Conservation (phyloP, 2,888 invertebrate species). For the Agrochola lychnidis region DNA sequence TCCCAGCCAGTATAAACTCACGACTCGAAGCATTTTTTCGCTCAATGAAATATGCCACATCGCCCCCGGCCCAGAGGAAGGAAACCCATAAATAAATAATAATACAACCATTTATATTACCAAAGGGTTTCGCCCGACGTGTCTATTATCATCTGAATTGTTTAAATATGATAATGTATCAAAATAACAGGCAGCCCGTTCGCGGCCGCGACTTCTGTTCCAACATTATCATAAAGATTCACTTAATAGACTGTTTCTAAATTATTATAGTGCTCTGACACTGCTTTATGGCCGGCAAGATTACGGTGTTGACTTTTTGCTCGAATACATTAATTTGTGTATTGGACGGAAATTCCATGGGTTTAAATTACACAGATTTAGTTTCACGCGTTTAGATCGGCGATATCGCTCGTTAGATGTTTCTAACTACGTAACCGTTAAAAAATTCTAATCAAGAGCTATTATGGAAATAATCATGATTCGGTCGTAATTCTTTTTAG, state of each 20-base stretch:
- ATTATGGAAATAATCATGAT: slow-evolving; percentile 78
- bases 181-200: slow-evolving; percentile 89
- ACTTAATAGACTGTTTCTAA: slow-evolving; percentile 90
- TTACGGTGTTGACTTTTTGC: slow-evolving; percentile 82
- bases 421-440: slow-evolving; percentile 68
- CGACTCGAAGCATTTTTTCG: slow-evolving; percentile 89
- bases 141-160: slow-evolving; percentile 91
- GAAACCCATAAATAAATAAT: slow-evolving; percentile 91
- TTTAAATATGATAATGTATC: slow-evolving; percentile 91
- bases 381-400: slow-evolving; percentile 58
- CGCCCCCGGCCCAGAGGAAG: slow-evolving; percentile 88
- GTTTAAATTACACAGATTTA: slow-evolving; percentile 69
- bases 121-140: slow-evolving; percentile 90
- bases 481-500: slow-evolving; percentile 73
- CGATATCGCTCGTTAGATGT: slow-evolving; percentile 61
- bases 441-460: slow-evolving; percentile 72
- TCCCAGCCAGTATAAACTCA: slow-evolving; percentile 87
- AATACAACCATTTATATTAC: slow-evolving; percentile 91
- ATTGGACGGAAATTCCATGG: slow-evolving; percentile 72
- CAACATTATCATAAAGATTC: slow-evolving; percentile 90
- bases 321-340: slow-evolving; percentile 75
- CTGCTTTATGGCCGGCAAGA: slow-evolving; percentile 83
- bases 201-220: slow-evolving; percentile 89
- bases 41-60: slow-evolving; percentile 89
- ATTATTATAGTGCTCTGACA: slow-evolving; percentile 88